Evolutionary conservation across 2,888 invertebrate genomes (phyloP), one percentile per base, ranked within the genome.

Genomic region (Drosophila quinaria): DNA sequence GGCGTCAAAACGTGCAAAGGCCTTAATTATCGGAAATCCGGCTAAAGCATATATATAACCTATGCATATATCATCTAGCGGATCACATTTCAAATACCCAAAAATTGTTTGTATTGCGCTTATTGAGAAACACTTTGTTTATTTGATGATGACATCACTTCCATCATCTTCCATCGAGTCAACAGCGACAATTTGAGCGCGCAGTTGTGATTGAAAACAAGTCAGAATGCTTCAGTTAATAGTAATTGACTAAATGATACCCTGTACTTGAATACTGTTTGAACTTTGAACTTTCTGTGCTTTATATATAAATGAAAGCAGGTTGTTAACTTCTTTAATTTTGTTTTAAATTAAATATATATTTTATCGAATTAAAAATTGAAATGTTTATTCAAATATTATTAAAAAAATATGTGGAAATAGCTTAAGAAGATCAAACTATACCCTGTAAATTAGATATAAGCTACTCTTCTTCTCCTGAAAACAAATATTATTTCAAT

Each of bases 1-100:
- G 89, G 81, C 74, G 81, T 79, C 73, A 76, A 51, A n/a, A 66
- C 56, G 56, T 74, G 77, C 70, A 59, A 76, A 64, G 52, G 62
- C 63, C 70, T 65, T 80, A 87, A 84, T 55, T 74, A 75, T 87
- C 78, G 86, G 88, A 85, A 78, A 85, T 85, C 86, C 88, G 84
- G 80, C 80, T 85, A 25, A 19, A 17, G 35, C n/a, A 33, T 51
- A 41, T 29, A 5, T 25, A 22, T 22, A n/a, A 29, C 17, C 2
- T 22, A 25, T 10, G n/a, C n/a, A 33, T 52, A 62, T 56, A 69
- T 69, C 56, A 42, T 49, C 19, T 33, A 17, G 15, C n/a, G 11
- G 13, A 47, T 71, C 71, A 71, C 71, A 71, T 65, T 51, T 55
- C 71, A 71, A 51, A 39, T 52, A 35, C n/a, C 63, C 33, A 61